A percentile compares a stretch with the other conserved stretches of the same genome.
Conservation (phyloP, 1,140 invertebrate genomes). For the Latrodectus geometricus region DNA sequence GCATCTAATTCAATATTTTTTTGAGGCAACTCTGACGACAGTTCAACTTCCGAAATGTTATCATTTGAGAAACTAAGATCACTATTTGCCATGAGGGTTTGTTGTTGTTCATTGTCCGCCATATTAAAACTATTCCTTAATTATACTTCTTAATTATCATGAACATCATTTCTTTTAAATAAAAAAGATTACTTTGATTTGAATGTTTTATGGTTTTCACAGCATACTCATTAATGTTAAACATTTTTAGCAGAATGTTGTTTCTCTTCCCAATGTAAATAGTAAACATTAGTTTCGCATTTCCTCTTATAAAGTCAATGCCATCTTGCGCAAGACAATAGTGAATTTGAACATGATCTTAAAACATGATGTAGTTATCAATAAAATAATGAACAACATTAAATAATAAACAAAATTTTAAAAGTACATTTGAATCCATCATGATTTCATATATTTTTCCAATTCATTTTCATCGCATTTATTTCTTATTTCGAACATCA, state of each 20-base stretch:
- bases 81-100: slow-evolving; percentile 37
- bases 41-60: background rate
- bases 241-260: background rate
- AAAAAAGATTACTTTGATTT: background rate
- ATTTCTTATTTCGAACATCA: too few relatives aligned
- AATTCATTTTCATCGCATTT: too few relatives aligned
- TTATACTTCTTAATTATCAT: slow-evolving; percentile 5
- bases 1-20: background rate
- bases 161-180: background rate
- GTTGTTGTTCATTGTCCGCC: slow-evolving; percentile 54
- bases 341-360: too few relatives aligned
- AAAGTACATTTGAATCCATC: too few relatives aligned
- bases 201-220: background rate
- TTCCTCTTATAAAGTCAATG: background rate
- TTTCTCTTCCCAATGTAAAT: background rate
- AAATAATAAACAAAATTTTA: too few relatives aligned
- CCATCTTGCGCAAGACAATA: background rate
- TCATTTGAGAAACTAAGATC: slow-evolving; percentile 1
- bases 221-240: background rate
- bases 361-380: too few relatives aligned
- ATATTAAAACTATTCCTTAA: slow-evolving; percentile 8
- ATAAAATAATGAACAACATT: too few relatives aligned
- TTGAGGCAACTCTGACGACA: background rate
- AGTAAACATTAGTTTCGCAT: background rate
- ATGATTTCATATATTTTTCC: too few relatives aligned